Evolutionary conservation across 2,888 invertebrate species (phyloP).

Genomic region (Rotaria macrura): DNA sequence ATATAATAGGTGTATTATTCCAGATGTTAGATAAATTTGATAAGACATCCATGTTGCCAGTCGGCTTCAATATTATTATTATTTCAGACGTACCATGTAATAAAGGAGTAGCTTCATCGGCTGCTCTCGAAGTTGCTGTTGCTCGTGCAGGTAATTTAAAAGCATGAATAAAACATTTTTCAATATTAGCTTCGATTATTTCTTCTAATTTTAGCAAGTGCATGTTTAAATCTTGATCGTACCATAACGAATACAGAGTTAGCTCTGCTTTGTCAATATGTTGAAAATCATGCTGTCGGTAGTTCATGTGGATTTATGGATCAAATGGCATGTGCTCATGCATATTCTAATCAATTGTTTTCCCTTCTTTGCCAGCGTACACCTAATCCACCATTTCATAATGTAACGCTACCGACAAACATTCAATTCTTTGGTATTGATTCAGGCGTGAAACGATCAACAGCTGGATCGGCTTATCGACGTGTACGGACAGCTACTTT

Average conservation of each 20-base stretch:
- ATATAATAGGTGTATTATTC: not conserved
- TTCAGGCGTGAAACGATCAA: not conserved
- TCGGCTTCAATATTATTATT: not conserved
- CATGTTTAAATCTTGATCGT: not conserved
- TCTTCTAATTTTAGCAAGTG: not conserved
- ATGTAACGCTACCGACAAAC: not conserved
- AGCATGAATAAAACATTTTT: not conserved
- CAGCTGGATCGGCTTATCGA: not conserved
- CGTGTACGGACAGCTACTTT: not conserved
- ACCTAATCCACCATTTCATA: not conserved
- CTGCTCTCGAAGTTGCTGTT: not conserved
- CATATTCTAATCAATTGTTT: not conserved
- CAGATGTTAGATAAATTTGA: not conserved
- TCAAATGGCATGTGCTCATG: slow-evolving; percentile 6
- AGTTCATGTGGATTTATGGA: slow-evolving; percentile 8
- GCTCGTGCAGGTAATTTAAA: not conserved
- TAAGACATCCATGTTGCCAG: not conserved
- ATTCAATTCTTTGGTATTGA: not conserved
- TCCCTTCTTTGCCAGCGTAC: not conserved
- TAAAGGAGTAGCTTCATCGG: not conserved
- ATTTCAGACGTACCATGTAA: slow-evolving; percentile 14
- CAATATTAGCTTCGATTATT: not conserved
- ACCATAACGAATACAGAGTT: not conserved
- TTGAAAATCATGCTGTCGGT: slow-evolving; percentile 2
- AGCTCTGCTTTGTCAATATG: not conserved